These are phyloP conservation scores for Tinamus major DNA, from an alignment of 2,797 vertebrate species.

Conservation along the genomic window DNA sequence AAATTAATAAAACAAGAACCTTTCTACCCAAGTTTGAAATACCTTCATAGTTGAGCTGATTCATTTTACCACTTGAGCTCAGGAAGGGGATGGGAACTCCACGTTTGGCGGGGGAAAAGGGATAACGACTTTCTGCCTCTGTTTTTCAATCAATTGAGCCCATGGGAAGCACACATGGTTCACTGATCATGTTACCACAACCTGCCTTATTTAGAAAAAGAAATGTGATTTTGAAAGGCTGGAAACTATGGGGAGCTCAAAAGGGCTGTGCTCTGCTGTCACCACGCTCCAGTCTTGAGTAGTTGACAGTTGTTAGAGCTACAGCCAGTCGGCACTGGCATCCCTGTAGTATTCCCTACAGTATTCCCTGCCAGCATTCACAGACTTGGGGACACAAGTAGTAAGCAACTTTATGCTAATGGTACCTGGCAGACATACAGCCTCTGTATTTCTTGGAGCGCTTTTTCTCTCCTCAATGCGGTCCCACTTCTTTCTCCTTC, in stretches of 20 bases:
- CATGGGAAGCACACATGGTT: background rate
- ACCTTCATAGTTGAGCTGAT: background rate
- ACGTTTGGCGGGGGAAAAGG: background rate
- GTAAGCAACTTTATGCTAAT: background rate
- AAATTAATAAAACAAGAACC: background rate
- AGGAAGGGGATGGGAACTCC: background rate
- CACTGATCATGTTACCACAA: background rate
- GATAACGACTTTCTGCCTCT: background rate
- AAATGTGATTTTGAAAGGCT: too few relatives aligned
- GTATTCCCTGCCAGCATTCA: background rate
- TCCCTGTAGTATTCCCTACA: background rate
- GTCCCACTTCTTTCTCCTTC: background rate
- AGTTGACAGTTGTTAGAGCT: background rate
- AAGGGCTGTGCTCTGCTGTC: background rate
- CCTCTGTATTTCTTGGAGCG: background rate
- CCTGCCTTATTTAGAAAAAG: background rate
- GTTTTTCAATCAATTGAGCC: background rate
- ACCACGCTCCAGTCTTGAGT: accelerated
- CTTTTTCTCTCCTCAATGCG: background rate
- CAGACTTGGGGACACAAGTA: background rate
- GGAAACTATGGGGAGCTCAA: background rate
- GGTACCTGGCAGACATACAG: background rate
- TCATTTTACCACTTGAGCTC: background rate
- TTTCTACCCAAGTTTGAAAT: background rate
- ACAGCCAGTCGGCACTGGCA: background rate